Evolutionary conservation across 2,888 invertebrate species (phyloP).

Genomic region (Ochropleura plecta): DNA sequence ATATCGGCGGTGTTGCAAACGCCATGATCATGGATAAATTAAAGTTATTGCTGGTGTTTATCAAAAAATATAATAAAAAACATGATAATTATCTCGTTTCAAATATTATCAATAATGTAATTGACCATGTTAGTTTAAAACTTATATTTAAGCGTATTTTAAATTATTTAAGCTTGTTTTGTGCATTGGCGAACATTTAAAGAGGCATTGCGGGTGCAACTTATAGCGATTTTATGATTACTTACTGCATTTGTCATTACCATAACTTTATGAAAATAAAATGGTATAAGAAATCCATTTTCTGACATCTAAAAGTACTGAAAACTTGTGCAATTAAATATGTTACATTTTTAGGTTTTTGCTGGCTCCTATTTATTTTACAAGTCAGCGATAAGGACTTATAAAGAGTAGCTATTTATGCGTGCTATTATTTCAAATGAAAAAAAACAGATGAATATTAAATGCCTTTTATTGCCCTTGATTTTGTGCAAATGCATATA

Average conservation of each 20-base stretch:
- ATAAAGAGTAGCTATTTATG: neutral
- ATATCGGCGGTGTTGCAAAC: no score
- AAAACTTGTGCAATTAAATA: neutral
- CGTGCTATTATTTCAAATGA: neutral
- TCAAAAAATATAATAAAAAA: no score
- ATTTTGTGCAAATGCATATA: neutral
- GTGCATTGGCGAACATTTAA: conserved; percentile 42
- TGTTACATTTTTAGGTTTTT: neutral
- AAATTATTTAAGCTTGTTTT: neutral
- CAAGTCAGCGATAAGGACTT: neutral
- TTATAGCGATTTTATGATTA: conserved; percentile 37
- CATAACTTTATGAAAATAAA: neutral
- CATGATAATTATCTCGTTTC: no score
- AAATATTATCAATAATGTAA: no score
- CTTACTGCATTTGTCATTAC: neutral
- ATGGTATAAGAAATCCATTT: neutral
- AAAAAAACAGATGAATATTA: neutral
- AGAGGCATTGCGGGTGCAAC: conserved; percentile 38
- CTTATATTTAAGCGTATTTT: neutral
- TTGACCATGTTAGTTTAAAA: no score
- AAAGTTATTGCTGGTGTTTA: no score
- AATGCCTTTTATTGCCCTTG: neutral
- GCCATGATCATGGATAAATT: no score
- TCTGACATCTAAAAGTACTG: neutral
- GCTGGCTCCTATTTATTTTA: neutral